Percentiles rank a stretch among this genome's conserved stretches.
These are phyloP conservation scores for Drosophila stalkeri DNA, from an alignment of 2,888 invertebrate genomes.

Conservation along the genomic window DNA sequence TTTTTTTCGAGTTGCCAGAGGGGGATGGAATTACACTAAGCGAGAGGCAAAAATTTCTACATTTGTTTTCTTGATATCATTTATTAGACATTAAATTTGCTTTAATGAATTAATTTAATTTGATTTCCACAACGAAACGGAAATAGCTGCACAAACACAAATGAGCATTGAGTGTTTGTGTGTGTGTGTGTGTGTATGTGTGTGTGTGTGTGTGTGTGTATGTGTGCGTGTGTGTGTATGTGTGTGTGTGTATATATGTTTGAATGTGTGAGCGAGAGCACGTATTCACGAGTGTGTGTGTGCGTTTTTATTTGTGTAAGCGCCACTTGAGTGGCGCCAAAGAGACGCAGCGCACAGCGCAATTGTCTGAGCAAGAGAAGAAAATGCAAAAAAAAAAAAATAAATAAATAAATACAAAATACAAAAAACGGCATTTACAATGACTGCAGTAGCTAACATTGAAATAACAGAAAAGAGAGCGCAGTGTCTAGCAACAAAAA, in stretches of 20 bases:
- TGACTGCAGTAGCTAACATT: slow-evolving; percentile 12
- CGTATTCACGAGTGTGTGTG: slow-evolving; percentile 13
- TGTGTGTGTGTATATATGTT: not conserved
- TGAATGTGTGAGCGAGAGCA: slow-evolving; percentile 8
- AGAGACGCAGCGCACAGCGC: slow-evolving; percentile 61
- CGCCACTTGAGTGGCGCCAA: slow-evolving; percentile 68
- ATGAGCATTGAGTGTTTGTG: not conserved
- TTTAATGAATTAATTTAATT: slow-evolving; percentile 78
- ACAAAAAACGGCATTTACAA: slow-evolving; percentile 35
- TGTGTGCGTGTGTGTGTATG: slow-evolving; percentile 20
- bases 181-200: slow-evolving; percentile 7
- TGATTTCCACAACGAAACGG: slow-evolving; percentile 61
- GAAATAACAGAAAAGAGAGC: slow-evolving; percentile 1
- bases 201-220: slow-evolving; percentile 19
- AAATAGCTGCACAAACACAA: slow-evolving; percentile 24
- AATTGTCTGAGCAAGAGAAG: slow-evolving; percentile 47
- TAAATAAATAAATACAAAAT: not conserved
- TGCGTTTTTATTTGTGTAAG: slow-evolving; percentile 29
- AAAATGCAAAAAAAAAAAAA: slow-evolving; percentile 1
- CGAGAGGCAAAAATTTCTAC: slow-evolving; percentile 32
- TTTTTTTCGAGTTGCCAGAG: slow-evolving; percentile 17
- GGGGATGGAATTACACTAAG: slow-evolving; percentile 16
- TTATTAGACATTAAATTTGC: slow-evolving; percentile 74
- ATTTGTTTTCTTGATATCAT: slow-evolving; percentile 66
- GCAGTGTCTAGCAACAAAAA: slow-evolving; percentile 18